Base-by-base conservation (phyloP, 1,140 invertebrate genomes). In the Papilio glaucus region DNA sequence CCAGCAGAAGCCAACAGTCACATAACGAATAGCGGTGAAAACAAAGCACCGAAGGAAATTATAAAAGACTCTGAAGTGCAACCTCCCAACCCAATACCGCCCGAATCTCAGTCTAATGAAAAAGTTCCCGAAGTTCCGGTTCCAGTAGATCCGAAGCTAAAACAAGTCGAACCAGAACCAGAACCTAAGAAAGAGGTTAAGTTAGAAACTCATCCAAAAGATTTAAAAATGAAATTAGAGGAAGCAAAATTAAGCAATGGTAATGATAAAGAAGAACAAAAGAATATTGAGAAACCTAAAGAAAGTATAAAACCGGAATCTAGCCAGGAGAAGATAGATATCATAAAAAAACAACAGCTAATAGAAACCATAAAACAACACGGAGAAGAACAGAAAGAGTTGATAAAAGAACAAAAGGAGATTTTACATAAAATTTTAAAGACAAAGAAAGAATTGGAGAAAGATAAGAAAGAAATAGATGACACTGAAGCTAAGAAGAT, bases 281-380 rank as follows among this genome's bases (percentile, higher is more conserved):
- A 60, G 76, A 83, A 77, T 68, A 73, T 39, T 8, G 65, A 77
- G 9, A 61, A 77, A 21, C 29, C 57, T 6, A 42, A 69, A 72
- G 76, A 86, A 62, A 76, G 75, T 13, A 38, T 37, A 63, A 85
- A 82, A 73, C 21, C 67, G 0, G 70, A 73, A 68, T 69, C 77
- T 6, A 82, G 71, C 41, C 81, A 83, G 60, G 78, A 85, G 15
- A 85, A 83, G 72, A 80, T 87, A 60, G 87, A 93, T 53, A 84
- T 89, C 42, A 74, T 84, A 12, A 93, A 91, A 75, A 87, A 94
- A 15, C 89, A 95, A 75, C 84, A 94, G 77, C 79, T 95, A 0
- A 93, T 93, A 62, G 93, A 94, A 79, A 94, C 94, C 39, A 89
- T 95, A 21, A 94, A 95, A 81, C 93, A 94, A 75, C 93, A 95